phyloP scores from a whole-genome alignment of 2,888 invertebrate genomes.

The Volucella bombylans region DNA sequence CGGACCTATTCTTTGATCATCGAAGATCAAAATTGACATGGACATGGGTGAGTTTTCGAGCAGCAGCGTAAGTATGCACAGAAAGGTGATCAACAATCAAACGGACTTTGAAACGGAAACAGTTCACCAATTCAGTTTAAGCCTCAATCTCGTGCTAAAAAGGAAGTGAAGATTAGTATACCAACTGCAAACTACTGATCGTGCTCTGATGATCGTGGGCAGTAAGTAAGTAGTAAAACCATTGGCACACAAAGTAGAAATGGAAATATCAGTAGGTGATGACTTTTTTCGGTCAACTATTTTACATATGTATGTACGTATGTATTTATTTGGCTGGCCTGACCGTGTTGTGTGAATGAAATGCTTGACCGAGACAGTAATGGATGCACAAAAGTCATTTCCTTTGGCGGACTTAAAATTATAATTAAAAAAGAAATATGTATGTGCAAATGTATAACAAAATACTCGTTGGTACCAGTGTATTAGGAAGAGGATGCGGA shows the following conservation, averaged over 20 bases:
- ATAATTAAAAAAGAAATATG: no score
- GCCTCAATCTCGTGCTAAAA: slow-evolving; percentile 57
- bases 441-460: no score
- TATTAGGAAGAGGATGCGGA: slow-evolving; percentile 5
- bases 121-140: slow-evolving; percentile 21
- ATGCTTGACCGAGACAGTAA: slow-evolving; percentile 49
- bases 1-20: slow-evolving; percentile 36
- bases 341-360: slow-evolving; percentile 38
- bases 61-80: neutral
- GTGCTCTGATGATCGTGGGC: slow-evolving; percentile 44
- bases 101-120: slow-evolving; percentile 64
- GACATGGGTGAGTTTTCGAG: neutral
- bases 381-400: slow-evolving; percentile 64
- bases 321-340: slow-evolving; percentile 5
- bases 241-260: slow-evolving; percentile 35
- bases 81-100: slow-evolving; percentile 16
- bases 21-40: slow-evolving; percentile 14
- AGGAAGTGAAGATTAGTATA: slow-evolving; percentile 69
- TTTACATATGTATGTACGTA: no score
- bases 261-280: slow-evolving; percentile 57
- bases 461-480: no score
- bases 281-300: slow-evolving; percentile 56
- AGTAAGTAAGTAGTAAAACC: slow-evolving; percentile 37
- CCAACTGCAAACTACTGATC: slow-evolving; percentile 45
- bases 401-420: slow-evolving; percentile 30